Evolutionary conservation across 2,797 vertebrate species (phyloP).

Genomic region (Glyptemys insculpta): DNA sequence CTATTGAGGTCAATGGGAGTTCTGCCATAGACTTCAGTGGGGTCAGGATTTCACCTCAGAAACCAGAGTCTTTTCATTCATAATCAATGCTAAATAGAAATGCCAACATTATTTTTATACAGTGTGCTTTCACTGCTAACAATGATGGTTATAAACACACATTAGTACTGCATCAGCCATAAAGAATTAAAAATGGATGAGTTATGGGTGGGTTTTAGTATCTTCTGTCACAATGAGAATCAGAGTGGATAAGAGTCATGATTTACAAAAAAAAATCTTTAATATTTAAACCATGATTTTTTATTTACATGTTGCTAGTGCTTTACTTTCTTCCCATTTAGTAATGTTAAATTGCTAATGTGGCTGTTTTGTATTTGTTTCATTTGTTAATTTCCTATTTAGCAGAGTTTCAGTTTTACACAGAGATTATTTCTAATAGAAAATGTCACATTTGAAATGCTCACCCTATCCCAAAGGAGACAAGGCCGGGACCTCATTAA

Average conservation of each 20-base stretch:
- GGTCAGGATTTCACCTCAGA: background rate
- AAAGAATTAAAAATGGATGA: background rate
- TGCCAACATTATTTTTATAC: background rate
- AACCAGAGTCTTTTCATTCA: background rate
- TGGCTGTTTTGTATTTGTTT: background rate
- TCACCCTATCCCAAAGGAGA: background rate
- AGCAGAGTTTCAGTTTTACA: too few species aligned
- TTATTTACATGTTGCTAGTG: background rate
- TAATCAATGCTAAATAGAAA: background rate
- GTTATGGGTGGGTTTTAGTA: background rate
- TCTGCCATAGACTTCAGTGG: background rate
- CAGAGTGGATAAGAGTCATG: background rate
- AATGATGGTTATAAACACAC: background rate
- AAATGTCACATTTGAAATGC: background rate
- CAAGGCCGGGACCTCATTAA: background rate
- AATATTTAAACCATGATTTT: background rate
- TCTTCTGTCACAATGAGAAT: background rate
- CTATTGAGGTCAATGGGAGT: background rate
- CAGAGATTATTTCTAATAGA: background rate
- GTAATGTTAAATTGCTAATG: background rate
- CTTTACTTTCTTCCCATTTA: background rate
- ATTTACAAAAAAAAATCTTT: background rate
- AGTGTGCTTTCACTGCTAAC: background rate
- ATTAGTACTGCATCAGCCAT: constrained; percentile 1
- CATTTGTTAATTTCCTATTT: background rate